phyloP scores from a whole-genome alignment of 2,888 invertebrate species.

The Helleia helle region DNA sequence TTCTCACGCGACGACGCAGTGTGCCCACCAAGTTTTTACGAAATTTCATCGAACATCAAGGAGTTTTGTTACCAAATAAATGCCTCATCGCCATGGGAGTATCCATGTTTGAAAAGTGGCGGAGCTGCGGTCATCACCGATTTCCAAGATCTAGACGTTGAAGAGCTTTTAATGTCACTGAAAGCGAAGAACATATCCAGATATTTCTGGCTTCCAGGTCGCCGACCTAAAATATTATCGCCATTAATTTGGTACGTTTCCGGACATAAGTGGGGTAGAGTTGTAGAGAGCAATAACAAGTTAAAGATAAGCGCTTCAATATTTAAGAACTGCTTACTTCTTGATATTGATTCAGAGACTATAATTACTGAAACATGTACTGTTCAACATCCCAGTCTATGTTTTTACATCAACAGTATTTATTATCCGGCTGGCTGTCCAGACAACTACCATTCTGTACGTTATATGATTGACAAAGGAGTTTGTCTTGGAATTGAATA shows the following conservation, averaged over 20 bases:
- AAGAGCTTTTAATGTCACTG: slow-evolving; percentile 40
- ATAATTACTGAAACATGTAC: slow-evolving; percentile 42
- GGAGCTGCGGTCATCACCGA: slow-evolving; percentile 53
- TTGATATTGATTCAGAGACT: slow-evolving; percentile 35
- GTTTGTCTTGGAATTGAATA: slow-evolving; percentile 52
- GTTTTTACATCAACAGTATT: slow-evolving; percentile 50
- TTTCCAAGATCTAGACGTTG: slow-evolving; percentile 34
- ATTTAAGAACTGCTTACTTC: slow-evolving; percentile 43
- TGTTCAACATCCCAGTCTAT: slow-evolving; percentile 44
- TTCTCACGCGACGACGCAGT: slow-evolving; percentile 34
- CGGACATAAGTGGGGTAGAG: slow-evolving; percentile 54
- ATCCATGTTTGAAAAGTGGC: slow-evolving; percentile 52
- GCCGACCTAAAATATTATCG: slow-evolving; percentile 46
- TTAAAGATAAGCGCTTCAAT: slow-evolving; percentile 29
- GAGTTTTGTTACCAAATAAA: slow-evolving; percentile 49
- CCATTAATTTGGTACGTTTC: slow-evolving; percentile 63
- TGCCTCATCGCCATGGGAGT: slow-evolving; percentile 38
- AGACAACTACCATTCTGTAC: slow-evolving; percentile 44
- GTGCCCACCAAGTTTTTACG: slow-evolving; percentile 48
- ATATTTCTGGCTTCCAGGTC: slow-evolving; percentile 67
- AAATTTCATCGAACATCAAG: slow-evolving; percentile 37
- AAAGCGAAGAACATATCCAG: slow-evolving; percentile 29
- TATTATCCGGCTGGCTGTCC: slow-evolving; percentile 49
- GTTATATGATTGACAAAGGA: slow-evolving; percentile 43
- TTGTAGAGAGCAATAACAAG: slow-evolving; percentile 27